Base-by-base conservation (phyloP, 2,888 invertebrate genomes). In the Dioctria linearis region DNA sequence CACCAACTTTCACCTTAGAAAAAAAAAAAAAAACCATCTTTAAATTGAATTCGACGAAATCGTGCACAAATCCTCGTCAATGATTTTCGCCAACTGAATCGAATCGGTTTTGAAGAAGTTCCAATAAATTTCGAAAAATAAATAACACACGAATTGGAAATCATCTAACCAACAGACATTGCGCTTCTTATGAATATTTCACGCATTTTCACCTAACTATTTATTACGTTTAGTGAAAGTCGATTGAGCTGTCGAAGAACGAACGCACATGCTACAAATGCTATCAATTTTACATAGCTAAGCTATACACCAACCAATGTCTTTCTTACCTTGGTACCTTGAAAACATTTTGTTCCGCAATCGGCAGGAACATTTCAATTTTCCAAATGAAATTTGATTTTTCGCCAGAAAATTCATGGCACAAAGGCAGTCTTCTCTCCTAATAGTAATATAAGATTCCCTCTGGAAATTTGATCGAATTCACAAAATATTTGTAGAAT, bases 321-420 rank as follows among this genome's bases (percentile, higher is more conserved):
- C 37, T 25, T 25, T 25, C 51, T 69, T 39, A 61, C 61, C 61
- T 61, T 61, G 51, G 11, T n/a, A 13, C 25, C 11, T 57, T 37
- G 8, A 37, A 61, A 25, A 25, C 25, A 25, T 25, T 25, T 25
- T 37, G 37, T 61, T 39, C 61, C 61, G 39, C 61, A 51, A 51
- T 51, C 6, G 11, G 51, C n/a, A 37, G 61, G 8, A 57, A 73
- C 59, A 40, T 40, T 59, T 73, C 73, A 73, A 73, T 73, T 73
- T 73, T 57, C 73, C 40, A 5, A 59, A n/a, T 37, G 11, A 66
- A 73, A 73, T 73, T 54, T 73, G 73, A 57, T 73, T 73, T 73
- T 73, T 42, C 13, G 4, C n/a, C n/a, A 39, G 57, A 57, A 73
- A 73, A 59, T 37, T n/a, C 59, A 40, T 40, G 40, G 57, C 51